Percentiles rank a stretch among this genome's conserved stretches.
Conservation (phyloP, 2,797 vertebrate species). For the Oreortyx pictus region DNA sequence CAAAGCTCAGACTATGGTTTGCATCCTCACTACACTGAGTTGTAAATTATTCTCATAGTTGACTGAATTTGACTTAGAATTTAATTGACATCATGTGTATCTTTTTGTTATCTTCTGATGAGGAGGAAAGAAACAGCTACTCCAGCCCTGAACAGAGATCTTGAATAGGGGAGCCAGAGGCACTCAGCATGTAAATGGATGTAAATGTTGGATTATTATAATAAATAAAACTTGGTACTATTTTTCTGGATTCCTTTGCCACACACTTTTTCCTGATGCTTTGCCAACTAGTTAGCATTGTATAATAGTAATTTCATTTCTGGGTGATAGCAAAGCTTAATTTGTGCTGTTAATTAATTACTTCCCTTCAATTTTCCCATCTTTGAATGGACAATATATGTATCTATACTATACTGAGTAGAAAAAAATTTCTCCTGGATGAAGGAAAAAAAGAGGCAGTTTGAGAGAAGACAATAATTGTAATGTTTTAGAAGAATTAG, state of each 20-base stretch:
- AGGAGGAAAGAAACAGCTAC: not conserved
- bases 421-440: not conserved
- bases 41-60: not conserved
- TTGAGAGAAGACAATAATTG: not conserved
- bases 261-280: not conserved
- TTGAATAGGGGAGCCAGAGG: not conserved
- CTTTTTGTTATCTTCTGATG: not conserved
- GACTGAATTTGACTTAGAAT: not conserved
- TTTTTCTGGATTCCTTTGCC: not conserved
- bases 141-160: not conserved
- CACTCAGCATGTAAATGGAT: not conserved
- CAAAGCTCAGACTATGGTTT: not conserved
- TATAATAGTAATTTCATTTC: not conserved
- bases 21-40: not conserved
- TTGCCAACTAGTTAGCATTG: conserved; percentile 44
- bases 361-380: conserved; percentile 32
- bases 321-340: conserved; percentile 33
- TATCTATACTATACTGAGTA: not conserved
- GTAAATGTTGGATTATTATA: not conserved
- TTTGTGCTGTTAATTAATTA: conserved; percentile 53
- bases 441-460: not conserved
- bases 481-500: not conserved
- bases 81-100: not conserved
- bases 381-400: not conserved
- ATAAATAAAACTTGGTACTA: not conserved